Evolutionary conservation across 1,140 invertebrate species (phyloP), one percentile per base, ranked within the genome.

Genomic region (Pteromalus puparum): DNA sequence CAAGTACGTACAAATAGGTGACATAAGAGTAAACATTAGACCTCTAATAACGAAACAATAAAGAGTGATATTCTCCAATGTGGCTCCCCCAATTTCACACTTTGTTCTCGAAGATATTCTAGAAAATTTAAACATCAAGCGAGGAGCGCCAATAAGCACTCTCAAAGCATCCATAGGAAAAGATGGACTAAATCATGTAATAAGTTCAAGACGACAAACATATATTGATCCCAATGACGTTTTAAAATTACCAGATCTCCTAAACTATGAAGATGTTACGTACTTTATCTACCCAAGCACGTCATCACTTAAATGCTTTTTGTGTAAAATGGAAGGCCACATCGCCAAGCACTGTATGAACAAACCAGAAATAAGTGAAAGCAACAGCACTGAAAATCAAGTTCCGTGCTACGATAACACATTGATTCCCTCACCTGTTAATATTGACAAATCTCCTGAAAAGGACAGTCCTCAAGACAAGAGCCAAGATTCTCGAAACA

Each of bases 1-100:
- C 53, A 61, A n/a, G 5, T n/a, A 4, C 6, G 9, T 67, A 67
- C 1, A 18, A 21, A 67, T 67, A 21, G 21, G 65, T 26, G 21
- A 67, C 3, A 21, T 1, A 12, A 48, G 1, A n/a, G 34, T 79
- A 1, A 10, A 61, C n/a, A 48, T 84, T 12, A 7, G 83, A 13
- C 83, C 72, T 0, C 42, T 81, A 1, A 67, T 81, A 5, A 80
- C 48, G 2, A 70, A 68, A 15, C 13, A 42, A 4, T 46, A 82
- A 26, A 82, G 80, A 30, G 30, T 74, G 5, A 82, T 82, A 15
- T 15, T 73, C 1, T 82, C 80, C 3, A 79, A 79, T 21, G 53
- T 79, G 1, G 24, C 9, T 18, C 76, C 76, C 15, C 18, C 53
- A 2, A 79, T 82, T 53, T 42, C 80, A 2, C n/a, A 82, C 42